These are phyloP conservation scores for Crioceris asparagi DNA, from an alignment of 2,888 invertebrate genomes.

Conservation along the genomic window DNA sequence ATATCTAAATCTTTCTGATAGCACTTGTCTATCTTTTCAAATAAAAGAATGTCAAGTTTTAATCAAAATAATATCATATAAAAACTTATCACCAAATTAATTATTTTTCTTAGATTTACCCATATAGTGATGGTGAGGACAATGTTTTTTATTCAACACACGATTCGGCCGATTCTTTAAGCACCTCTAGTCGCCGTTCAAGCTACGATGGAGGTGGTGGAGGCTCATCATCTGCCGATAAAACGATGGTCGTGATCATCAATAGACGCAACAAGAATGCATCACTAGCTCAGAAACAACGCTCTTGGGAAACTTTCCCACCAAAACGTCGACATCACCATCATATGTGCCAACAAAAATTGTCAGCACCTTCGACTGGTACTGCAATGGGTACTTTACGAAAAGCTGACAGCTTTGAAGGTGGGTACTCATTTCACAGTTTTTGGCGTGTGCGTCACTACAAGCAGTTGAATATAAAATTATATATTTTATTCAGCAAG, in stretches of 20 bases:
- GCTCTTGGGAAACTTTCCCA: conserved; percentile 54
- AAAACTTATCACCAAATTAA: no score
- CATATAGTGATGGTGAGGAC: conserved; percentile 47
- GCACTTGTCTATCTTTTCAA: no score
- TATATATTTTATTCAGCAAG: no score
- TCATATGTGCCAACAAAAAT: conserved; percentile 29
- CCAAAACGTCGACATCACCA: conserved; percentile 38
- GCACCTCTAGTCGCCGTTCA: conserved; percentile 45
- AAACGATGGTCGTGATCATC: conserved; percentile 46
- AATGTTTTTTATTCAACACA: conserved; percentile 42
- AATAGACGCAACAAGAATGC: conserved; percentile 34
- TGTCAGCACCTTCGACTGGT: conserved; percentile 14
- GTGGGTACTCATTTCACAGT: no score
- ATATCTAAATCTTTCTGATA: no score
- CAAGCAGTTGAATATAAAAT: no score
- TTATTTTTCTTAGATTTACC: conserved; percentile 39
- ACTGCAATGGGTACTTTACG: conserved; percentile 37
- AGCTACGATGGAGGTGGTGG: conserved; percentile 37
- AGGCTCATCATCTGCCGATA: conserved; percentile 17
- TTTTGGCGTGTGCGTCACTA: no score
- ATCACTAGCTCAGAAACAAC: conserved; percentile 45
- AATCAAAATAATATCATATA: no score
- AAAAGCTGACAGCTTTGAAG: conserved; percentile 56
- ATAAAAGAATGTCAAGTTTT: no score
- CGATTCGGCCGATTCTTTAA: conserved; percentile 46